Conservation (phyloP, 2,113 vertebrate species). For the Otolemur garnettii region DNA sequence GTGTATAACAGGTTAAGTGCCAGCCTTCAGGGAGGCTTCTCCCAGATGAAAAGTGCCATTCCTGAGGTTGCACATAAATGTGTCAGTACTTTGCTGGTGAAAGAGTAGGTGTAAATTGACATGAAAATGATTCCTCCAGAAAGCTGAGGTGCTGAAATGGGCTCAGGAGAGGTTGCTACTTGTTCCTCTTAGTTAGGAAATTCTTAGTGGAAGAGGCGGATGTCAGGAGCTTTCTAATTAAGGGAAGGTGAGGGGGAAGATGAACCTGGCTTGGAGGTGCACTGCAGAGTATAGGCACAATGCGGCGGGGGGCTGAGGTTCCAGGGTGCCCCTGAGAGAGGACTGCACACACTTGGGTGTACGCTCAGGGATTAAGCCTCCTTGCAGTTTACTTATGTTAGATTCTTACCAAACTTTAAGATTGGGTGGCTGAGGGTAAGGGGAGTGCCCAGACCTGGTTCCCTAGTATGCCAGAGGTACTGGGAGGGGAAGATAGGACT, state of each 20-base stretch:
- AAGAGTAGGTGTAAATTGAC: background rate
- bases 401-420: background rate
- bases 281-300: background rate
- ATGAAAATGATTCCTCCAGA: background rate
- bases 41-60: background rate
- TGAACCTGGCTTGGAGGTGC: background rate
- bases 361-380: background rate
- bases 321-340: background rate
- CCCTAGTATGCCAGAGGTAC: background rate
- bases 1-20: background rate
- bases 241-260: background rate
- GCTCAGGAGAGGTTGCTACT: conserved; percentile 46
- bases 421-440: background rate
- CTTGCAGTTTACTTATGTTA: background rate
- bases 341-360: accelerated
- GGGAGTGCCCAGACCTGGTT: background rate
- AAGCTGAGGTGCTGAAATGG: background rate
- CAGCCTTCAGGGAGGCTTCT: background rate
- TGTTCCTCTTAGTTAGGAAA: conserved; percentile 32
- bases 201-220: background rate
- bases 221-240: conserved; percentile 48
- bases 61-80: background rate
- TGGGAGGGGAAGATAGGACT: background rate
- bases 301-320: background rate
- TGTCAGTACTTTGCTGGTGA: background rate